phyloP scores from a whole-genome alignment of 2,113 vertebrate genomes.

The Strigops habroptila region DNA sequence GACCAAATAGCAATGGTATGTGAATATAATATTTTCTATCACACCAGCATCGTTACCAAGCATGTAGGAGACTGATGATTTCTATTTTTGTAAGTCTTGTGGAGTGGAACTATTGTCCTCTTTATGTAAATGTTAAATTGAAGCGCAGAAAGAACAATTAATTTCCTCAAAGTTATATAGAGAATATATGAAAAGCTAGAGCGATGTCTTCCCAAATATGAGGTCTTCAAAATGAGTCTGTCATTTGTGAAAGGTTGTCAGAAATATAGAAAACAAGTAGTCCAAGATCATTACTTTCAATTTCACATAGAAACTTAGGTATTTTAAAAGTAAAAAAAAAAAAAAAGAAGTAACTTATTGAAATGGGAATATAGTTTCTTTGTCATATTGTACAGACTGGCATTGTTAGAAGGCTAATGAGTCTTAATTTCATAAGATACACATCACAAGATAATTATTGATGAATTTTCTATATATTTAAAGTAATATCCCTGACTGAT shows the following conservation, averaged over 20 bases:
- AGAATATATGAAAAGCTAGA: not conserved
- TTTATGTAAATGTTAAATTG: not conserved
- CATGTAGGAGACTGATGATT: not conserved
- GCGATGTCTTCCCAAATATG: not conserved
- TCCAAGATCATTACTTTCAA: not conserved
- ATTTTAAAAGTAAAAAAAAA: not conserved
- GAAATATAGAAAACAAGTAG: not conserved
- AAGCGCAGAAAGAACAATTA: not conserved
- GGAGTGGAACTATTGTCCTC: not conserved
- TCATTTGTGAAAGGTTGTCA: not conserved
- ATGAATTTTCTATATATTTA: not conserved
- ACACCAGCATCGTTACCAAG: not conserved
- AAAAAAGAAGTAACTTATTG: not conserved
- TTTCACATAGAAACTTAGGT: not conserved
- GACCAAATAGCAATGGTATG: not conserved
- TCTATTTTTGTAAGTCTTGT: not conserved
- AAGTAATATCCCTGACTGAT: not conserved
- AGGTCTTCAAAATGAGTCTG: not conserved
- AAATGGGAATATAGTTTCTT: not conserved
- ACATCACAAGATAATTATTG: not conserved
- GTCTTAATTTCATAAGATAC: not conserved
- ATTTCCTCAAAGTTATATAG: fast-evolving
- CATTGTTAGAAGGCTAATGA: not conserved
- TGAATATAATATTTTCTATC: not conserved
- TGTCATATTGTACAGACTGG: not conserved